Base-by-base conservation (phyloP, 2,113 vertebrate genomes). In the Baryphthengus martii region DNA sequence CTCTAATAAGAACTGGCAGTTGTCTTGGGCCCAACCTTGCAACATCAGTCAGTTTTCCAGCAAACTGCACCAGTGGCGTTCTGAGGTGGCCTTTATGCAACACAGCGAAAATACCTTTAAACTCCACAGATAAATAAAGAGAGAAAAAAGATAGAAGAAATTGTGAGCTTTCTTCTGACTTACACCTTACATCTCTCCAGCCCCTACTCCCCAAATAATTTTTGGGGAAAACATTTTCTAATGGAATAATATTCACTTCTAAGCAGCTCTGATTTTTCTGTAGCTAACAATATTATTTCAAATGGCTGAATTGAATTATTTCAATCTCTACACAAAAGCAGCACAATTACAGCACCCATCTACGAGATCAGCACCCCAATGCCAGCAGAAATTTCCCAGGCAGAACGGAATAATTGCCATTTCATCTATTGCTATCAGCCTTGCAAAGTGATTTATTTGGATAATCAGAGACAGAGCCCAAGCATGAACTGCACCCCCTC, bases 331-430 rank as follows among this genome's bases (percentile, higher is more conserved):
- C 20, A 40, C 21, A 68, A n/a, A 58, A 26, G 13, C 56, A 74
- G 19, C 65, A 40, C 14, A 31, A 7, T 14, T 28, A 37, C 4
- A 87, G 53, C 66, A 42, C 20, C 2, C 65, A 33, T 3, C 65
- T 11, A 3, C 2, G 47, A n/a, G n/a, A 11, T 55, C 61, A n/a
- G 35, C 7, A 24, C 39, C 59, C 42, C 65, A 50, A 21, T 58
- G 8, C 25, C 29, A 7, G 6, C 14, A 31, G 67, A 23, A 56
- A 47, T 19, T 10, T 62, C 73, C n/a, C 42, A 55, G 44, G 18
- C 3, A 11, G 61, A 45, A 40, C 2, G 3, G 0, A 21, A 42
- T 5, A 26, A 68, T 1, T 28, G 35, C 49, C 9, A 26, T 1
- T 31, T 24, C 25, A 31, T 49, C 86, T 55, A 0, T 11, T 12